Percentiles rank a stretch among this genome's conserved stretches.
phyloP scores from a whole-genome alignment of 2,888 invertebrate genomes.

The Leucozona laternaria region DNA sequence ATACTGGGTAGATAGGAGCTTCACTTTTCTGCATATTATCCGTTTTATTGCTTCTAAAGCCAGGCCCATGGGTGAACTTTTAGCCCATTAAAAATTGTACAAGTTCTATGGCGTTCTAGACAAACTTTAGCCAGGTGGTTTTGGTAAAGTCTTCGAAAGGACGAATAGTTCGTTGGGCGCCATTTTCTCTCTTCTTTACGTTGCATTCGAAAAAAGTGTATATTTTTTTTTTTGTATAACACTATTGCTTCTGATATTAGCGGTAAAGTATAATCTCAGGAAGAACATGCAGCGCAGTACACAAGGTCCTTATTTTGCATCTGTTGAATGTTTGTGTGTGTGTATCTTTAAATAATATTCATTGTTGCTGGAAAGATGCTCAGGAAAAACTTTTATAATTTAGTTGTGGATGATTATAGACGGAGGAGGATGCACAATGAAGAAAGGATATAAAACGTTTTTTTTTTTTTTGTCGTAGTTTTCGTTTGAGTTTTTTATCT shows the following conservation, averaged over 20 bases:
- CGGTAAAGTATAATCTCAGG: conserved; percentile 56
- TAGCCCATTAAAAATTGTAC: conserved; percentile 61
- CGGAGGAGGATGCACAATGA: neutral
- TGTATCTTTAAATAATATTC: conserved; percentile 34
- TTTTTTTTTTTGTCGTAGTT: neutral
- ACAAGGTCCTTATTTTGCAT: conserved; percentile 61
- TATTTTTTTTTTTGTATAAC: neutral
- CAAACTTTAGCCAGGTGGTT: conserved; percentile 62
- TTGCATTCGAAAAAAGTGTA: too few species aligned
- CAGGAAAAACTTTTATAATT: conserved; percentile 66
- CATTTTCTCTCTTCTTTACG: conserved; percentile 6
- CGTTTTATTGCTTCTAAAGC: conserved; percentile 63
- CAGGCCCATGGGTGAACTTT: conserved; percentile 66
- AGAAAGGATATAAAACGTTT: neutral
- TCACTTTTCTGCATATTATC: conserved; percentile 71
- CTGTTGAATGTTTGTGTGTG: conserved; percentile 32
- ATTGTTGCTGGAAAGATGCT: conserved; percentile 48
- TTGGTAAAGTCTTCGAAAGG: neutral
- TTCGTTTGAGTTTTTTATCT: conserved; percentile 49
- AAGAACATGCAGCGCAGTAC: conserved; percentile 13
- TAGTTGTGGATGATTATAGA: conserved; percentile 42
- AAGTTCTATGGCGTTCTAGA: conserved; percentile 44
- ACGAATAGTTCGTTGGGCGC: conserved; percentile 30
- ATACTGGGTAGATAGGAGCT: neutral
- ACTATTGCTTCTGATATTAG: conserved; percentile 42